A percentile compares a stretch with the other conserved stretches of the same genome.
These are phyloP conservation scores for Asobara japonica DNA, from an alignment of 1,140 invertebrate genomes.

Conservation along the genomic window DNA sequence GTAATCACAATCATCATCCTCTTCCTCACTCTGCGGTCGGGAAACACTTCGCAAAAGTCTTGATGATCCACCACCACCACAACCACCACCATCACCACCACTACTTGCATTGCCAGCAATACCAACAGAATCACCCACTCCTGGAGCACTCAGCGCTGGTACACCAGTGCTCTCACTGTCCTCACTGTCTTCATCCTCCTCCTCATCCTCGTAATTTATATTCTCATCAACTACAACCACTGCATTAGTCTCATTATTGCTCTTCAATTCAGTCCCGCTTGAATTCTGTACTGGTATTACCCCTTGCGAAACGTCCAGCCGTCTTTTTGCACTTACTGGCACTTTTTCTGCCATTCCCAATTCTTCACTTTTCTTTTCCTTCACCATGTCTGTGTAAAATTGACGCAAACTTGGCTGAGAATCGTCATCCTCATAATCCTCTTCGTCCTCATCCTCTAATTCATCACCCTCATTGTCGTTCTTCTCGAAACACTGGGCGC, in stretches of 20 bases:
- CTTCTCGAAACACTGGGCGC: constrained; percentile 54
- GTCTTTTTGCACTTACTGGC: background rate
- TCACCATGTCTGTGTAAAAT: constrained; percentile 70
- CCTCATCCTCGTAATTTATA: constrained; percentile 45
- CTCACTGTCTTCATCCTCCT: constrained; percentile 42
- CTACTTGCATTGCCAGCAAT: constrained; percentile 54
- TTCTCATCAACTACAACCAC: constrained; percentile 41
- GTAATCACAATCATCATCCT: constrained; percentile 80
- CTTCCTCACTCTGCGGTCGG: constrained; percentile 74
- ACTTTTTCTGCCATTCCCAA: constrained; percentile 51
- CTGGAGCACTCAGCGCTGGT: constrained; percentile 51
- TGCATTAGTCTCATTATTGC: constrained; percentile 46
- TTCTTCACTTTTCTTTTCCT: constrained; percentile 62
- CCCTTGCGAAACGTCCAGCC: background rate
- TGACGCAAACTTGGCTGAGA: constrained; percentile 62
- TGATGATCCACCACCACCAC: constrained; percentile 53
- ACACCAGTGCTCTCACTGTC: constrained; percentile 41
- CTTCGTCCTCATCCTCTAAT: constrained; percentile 51
- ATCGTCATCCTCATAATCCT: constrained; percentile 61
- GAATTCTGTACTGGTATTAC: background rate
- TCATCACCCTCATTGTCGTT: constrained; percentile 48
- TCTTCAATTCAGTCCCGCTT: constrained; percentile 9
- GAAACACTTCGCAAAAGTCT: constrained; percentile 71
- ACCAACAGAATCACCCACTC: constrained; percentile 38
- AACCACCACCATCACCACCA: constrained; percentile 43